Evolutionary conservation across 2,113 vertebrate genomes (phyloP).

Genomic region (Phoxinus phoxinus): DNA sequence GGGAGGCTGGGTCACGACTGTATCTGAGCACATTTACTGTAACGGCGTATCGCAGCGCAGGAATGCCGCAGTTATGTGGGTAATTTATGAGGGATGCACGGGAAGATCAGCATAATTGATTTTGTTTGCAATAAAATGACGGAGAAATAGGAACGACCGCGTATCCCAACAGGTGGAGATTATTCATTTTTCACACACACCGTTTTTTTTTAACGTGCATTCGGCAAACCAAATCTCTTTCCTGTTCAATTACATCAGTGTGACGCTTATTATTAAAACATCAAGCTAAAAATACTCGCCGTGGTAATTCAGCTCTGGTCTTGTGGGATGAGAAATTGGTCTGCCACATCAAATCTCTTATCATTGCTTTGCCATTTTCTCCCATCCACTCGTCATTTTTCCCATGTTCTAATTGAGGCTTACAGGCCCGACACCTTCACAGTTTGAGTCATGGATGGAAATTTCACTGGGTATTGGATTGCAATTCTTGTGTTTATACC

Average conservation of each 20-base stretch:
- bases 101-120: constrained; percentile 28
- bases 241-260: constrained; percentile 38
- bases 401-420: constrained; percentile 46
- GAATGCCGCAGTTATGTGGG: neutral
- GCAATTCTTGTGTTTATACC: constrained; percentile 41
- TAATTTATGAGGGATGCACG: constrained; percentile 30
- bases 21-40: constrained; percentile 22
- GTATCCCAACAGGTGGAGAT: constrained; percentile 10
- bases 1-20: constrained; percentile 10
- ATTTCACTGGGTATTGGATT: constrained; percentile 43
- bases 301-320: constrained; percentile 45
- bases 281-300: constrained; percentile 42
- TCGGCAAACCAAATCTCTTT: constrained; percentile 35
- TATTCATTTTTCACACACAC: constrained; percentile 28
- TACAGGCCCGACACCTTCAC: constrained; percentile 25
- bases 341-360: constrained; percentile 55
- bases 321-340: constrained; percentile 53
- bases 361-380: constrained; percentile 41
- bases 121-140: constrained; percentile 38
- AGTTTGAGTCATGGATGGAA: constrained; percentile 36
- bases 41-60: neutral
- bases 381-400: constrained; percentile 27
- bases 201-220: neutral
- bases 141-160: constrained; percentile 9
- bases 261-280: constrained; percentile 57